Conservation (phyloP, 1,140 invertebrate species). For the Drosophila pectinifera region DNA sequence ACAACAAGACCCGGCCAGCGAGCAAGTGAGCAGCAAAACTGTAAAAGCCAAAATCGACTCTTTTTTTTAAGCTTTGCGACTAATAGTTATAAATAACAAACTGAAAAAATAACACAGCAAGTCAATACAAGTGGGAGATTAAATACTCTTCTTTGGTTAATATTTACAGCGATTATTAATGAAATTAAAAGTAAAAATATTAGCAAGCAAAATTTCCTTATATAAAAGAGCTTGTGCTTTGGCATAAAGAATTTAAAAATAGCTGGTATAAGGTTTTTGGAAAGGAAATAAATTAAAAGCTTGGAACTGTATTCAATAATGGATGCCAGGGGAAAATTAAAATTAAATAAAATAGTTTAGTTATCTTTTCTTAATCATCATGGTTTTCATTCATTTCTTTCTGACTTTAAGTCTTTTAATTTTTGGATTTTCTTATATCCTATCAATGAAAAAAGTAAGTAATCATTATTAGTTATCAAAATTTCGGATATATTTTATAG, state of each 20-base stretch:
- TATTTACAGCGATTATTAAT: not conserved
- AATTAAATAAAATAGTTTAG: no score
- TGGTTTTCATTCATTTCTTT: no score
- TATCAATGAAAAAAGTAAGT: no score
- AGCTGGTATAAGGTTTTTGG: not conserved
- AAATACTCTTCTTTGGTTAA: slow-evolving; percentile 33
- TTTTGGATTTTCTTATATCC: no score
- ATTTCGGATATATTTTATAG: no score
- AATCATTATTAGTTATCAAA: not conserved
- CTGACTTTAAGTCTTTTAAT: no score
- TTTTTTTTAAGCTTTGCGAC: slow-evolving; percentile 29
- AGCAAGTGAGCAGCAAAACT: slow-evolving; percentile 49
- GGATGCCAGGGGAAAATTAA: no score
- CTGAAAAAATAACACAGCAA: slow-evolving; percentile 9
- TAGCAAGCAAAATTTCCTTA: not conserved
- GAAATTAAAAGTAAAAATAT: not conserved
- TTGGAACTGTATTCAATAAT: no score
- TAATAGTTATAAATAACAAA: slow-evolving; percentile 53
- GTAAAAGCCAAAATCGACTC: slow-evolving; percentile 62
- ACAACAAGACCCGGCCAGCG: slow-evolving; percentile 28
- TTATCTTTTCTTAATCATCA: no score
- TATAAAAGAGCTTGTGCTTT: not conserved
- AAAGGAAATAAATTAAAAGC: no score
- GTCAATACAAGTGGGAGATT: not conserved
- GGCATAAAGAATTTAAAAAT: not conserved